phyloP scores from a whole-genome alignment of 1,140 invertebrate genomes.

The Pseudomyrmex concolor region DNA sequence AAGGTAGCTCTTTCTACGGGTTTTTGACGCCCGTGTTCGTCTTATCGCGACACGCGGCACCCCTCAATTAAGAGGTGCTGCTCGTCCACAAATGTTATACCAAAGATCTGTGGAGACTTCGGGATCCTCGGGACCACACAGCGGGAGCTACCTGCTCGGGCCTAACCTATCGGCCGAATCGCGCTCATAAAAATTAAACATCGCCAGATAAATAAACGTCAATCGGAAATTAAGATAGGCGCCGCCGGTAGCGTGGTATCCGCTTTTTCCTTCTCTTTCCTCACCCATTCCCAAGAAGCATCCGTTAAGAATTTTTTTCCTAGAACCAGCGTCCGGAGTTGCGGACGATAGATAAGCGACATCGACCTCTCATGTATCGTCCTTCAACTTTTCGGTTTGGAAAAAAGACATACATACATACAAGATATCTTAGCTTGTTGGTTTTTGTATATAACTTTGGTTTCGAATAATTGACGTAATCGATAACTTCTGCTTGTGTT shows the following conservation, averaged over 20 bases:
- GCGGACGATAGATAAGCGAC: conserved; percentile 51
- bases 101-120: conserved; percentile 47
- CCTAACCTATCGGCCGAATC: conserved; percentile 77
- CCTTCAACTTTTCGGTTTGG: conserved; percentile 26
- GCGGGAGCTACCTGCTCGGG: conserved; percentile 75
- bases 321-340: conserved; percentile 18
- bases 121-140: conserved; percentile 77
- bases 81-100: conserved; percentile 75
- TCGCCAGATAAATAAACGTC: conserved; percentile 85
- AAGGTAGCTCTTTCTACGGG: conserved; percentile 71
- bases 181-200: conserved; percentile 84
- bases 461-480: not conserved
- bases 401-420: not conserved
- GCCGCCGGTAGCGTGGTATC: conserved; percentile 73
- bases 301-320: conserved; percentile 72
- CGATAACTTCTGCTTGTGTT: not conserved
- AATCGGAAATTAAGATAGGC: conserved; percentile 84
- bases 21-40: conserved; percentile 77
- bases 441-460: not conserved
- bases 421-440: no score
- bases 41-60: conserved; percentile 78
- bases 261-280: conserved; percentile 55
- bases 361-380: conserved; percentile 46
- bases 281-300: conserved; percentile 6
- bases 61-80: conserved; percentile 78